Evolutionary conservation across 2,113 vertebrate genomes (phyloP), one percentile per base, ranked within the genome.

Genomic region (Raja brachyura): DNA sequence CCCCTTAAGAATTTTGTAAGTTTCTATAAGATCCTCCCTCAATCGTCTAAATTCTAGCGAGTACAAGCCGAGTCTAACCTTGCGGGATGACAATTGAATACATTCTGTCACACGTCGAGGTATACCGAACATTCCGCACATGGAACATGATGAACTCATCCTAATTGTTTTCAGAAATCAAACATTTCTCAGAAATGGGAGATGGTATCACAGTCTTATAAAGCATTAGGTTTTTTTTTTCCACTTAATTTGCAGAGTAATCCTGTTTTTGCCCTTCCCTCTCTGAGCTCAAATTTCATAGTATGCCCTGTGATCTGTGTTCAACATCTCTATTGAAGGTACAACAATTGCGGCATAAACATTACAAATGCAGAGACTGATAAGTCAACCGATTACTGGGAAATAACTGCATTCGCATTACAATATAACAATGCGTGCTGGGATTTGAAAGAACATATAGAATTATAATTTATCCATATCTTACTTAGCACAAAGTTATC

Each of bases 381-480:
- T 73, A 54, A 70, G 70, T 33, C 39, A 54, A 25, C 20, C 9
- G 33, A 73, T 92, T 92, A 92, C 68, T 92, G 90, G 90, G 88
- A 92, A 92, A 28, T 92, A 73, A 92, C 66, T 28, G 88, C 39
- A 25, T 73, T 73, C 68, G 73, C 39, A 73, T 92, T 92, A 88
- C 39, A 92, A 92, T 74, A 92, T 92, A 54, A 74, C 68, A 54
- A 73, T 54, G 66, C 39, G 39, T 18, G 10, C 16, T 70, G 20
- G 31, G 88, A 92, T 48, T 39, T 92, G 90, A 74, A 92, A 73
- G 59, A 88, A 88, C 61, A 88, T 88, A 88, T 88, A 63, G 83
- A 88, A 92, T 92, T 92, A 92, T 73, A 92, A 92, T 73, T 48
- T 70, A 73, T 13, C 88, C 68, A 73, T 54, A 73, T 74, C 90